These are phyloP conservation scores for Crocallis elinguaria DNA, from an alignment of 2,888 invertebrate species.

Conservation along the genomic window DNA sequence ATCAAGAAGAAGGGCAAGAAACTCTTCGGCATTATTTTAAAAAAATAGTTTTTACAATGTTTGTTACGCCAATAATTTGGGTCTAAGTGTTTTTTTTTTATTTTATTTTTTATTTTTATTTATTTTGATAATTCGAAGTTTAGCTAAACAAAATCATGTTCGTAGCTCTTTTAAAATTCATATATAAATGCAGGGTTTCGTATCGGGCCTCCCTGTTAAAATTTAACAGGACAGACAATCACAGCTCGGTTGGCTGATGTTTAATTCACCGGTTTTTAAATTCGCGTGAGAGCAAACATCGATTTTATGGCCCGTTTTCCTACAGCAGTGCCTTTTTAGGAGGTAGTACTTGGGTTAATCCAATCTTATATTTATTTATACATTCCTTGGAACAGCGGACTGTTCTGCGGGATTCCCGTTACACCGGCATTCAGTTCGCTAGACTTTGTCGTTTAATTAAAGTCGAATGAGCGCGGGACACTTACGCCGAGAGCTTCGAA, in stretches of 20 bases:
- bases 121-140: slow-evolving; percentile 1
- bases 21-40: too few species aligned
- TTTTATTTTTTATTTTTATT: too few species aligned
- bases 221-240: slow-evolving; percentile 29
- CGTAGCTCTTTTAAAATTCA: slow-evolving; percentile 30
- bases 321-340: slow-evolving; percentile 41
- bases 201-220: slow-evolving; percentile 20
- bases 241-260: slow-evolving; percentile 35
- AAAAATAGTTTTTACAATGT: too few species aligned
- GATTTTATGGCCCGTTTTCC: slow-evolving; percentile 46
- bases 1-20: too few species aligned
- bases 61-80: too few species aligned
- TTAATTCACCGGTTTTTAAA: slow-evolving; percentile 50
- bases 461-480: slow-evolving; percentile 12
- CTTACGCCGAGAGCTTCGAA: slow-evolving; percentile 13
- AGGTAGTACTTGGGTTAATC: slow-evolving; percentile 40
- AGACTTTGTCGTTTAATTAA: slow-evolving; percentile 26
- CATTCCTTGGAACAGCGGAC: slow-evolving; percentile 22
- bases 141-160: slow-evolving; percentile 15
- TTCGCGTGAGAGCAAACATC: slow-evolving; percentile 35
- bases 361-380: slow-evolving; percentile 53
- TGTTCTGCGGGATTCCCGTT: slow-evolving; percentile 12
- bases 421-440: slow-evolving; percentile 18
- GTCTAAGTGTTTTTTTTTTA: too few species aligned
- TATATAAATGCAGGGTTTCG: slow-evolving; percentile 29